These are phyloP conservation scores for Drosophila testacea DNA, from an alignment of 2,888 invertebrate genomes.

Conservation along the genomic window DNA sequence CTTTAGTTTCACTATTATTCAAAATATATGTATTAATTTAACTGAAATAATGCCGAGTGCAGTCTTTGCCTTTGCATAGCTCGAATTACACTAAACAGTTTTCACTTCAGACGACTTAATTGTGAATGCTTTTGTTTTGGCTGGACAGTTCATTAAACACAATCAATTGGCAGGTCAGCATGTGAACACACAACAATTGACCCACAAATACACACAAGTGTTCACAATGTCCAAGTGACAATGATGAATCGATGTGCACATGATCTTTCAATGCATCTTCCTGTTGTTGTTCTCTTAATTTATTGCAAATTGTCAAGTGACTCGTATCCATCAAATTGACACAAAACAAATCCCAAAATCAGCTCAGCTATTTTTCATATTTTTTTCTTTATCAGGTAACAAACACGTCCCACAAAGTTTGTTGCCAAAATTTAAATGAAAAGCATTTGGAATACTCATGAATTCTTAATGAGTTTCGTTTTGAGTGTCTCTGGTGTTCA, in stretches of 20 bases:
- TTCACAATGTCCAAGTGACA: constrained; percentile 55
- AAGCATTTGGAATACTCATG: constrained; percentile 50
- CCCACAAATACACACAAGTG: constrained; percentile 17
- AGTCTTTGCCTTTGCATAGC: constrained; percentile 27
- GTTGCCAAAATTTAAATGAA: constrained; percentile 30
- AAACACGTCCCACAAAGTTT: constrained; percentile 11
- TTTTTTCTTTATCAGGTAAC: neutral
- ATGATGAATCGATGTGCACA: constrained; percentile 63
- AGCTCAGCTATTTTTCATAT: neutral
- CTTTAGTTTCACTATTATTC: neutral
- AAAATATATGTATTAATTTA: neutral
- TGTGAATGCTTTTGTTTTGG: constrained; percentile 19
- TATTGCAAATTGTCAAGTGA: constrained; percentile 7
- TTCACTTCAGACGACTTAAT: constrained; percentile 23
- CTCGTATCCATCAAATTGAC: constrained; percentile 18
- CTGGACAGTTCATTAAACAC: constrained; percentile 67
- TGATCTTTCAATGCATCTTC: constrained; percentile 5
- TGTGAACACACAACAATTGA: constrained; percentile 55
- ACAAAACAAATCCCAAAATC: constrained; percentile 16
- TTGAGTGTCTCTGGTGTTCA: constrained; percentile 13
- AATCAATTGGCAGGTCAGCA: constrained; percentile 62
- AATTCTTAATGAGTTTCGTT: constrained; percentile 44
- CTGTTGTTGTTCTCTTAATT: constrained; percentile 5
- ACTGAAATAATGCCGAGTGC: constrained; percentile 6
- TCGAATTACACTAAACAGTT: constrained; percentile 31